Evolutionary conservation across 2,797 vertebrate genomes (phyloP).

Genomic region (Thamnophis elegans): DNA sequence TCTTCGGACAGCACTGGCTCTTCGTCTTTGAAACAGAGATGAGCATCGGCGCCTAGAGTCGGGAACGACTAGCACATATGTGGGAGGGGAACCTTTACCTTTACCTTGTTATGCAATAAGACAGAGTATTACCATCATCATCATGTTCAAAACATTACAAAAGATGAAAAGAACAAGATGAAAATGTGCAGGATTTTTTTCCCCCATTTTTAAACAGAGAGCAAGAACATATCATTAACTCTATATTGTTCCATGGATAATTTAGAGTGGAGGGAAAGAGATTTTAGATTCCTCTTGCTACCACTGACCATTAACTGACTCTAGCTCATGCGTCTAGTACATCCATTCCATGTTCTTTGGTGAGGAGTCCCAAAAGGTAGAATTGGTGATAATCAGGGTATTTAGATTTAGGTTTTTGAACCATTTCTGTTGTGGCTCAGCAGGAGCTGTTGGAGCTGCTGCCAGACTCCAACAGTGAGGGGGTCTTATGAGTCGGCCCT

Average conservation of each 20-base stretch:
- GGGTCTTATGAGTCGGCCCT: too few species aligned
- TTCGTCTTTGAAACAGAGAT: too few species aligned
- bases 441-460: too few species aligned
- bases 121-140: background rate
- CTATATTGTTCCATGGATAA: background rate
- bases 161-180: background rate
- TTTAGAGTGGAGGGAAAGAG: background rate
- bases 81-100: too few species aligned
- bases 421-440: too few species aligned
- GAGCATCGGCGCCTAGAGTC: too few species aligned
- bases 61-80: too few species aligned
- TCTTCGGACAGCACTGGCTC: too few species aligned
- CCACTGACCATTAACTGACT: background rate
- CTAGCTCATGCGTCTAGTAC: background rate
- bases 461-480: too few species aligned
- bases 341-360: background rate
- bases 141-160: background rate
- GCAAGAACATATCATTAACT: background rate
- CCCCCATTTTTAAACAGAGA: background rate
- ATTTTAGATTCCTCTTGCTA: background rate
- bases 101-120: background rate
- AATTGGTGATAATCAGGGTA: background rate
- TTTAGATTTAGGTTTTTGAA: background rate
- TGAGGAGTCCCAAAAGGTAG: background rate
- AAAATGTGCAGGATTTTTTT: background rate